Evolutionary conservation across 2,797 vertebrate genomes (phyloP).

Genomic region (Clarias pachynema): DNA sequence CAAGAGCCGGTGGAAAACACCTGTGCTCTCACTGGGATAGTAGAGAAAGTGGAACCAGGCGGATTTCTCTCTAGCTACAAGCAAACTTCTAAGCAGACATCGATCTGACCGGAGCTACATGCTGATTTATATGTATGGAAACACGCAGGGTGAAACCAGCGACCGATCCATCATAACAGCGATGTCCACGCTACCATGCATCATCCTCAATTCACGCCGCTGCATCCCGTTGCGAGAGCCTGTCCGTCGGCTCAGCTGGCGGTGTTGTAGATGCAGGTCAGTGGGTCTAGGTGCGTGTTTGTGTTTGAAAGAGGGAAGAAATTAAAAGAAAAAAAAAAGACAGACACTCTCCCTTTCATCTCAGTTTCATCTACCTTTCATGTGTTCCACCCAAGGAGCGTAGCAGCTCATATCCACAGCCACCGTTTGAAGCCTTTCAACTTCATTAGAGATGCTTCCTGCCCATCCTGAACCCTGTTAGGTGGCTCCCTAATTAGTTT

Average conservation of each 20-base stretch:
- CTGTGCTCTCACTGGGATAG: conserved; percentile 16
- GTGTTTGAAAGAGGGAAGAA: conserved; percentile 26
- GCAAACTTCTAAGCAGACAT: not conserved
- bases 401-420: conserved; percentile 57
- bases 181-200: not conserved
- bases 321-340: conserved; percentile 61
- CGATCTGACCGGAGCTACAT: not conserved
- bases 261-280: conserved; percentile 55
- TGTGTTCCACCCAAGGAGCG: conserved; percentile 57
- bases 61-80: not conserved
- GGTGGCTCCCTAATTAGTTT: conserved; percentile 66
- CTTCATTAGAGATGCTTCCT: conserved; percentile 67
- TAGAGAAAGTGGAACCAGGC: not conserved
- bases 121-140: conserved; percentile 19
- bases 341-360: conserved; percentile 68
- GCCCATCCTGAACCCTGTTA: conserved; percentile 56
- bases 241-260: not conserved
- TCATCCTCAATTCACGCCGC: not conserved
- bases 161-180: not conserved
- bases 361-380: conserved; percentile 70
- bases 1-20: conserved; percentile 7
- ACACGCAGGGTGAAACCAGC: not conserved
- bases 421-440: conserved; percentile 75
- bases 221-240: not conserved
- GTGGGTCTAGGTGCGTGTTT: conserved; percentile 59